These are phyloP conservation scores for Atractosteus spatula DNA, from an alignment of 2,113 vertebrate species.

Conservation along the genomic window DNA sequence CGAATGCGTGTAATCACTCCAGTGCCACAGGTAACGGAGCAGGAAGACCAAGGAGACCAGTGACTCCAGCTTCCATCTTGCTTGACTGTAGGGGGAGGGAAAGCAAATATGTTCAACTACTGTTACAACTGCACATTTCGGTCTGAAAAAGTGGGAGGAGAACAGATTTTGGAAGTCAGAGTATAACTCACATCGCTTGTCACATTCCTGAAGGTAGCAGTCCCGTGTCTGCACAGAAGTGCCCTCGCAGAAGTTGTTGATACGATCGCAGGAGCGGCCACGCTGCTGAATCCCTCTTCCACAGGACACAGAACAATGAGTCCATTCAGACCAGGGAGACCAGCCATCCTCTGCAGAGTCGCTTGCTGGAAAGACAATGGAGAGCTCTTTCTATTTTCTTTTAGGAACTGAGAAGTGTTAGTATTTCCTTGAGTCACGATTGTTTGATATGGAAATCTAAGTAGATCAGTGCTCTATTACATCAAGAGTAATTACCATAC, in stretches of 20 bases:
- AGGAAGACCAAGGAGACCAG: conserved; percentile 98
- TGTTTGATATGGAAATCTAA: no score
- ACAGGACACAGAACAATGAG: conserved; percentile 89
- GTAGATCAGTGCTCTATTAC: no score
- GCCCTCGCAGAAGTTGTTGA: conserved; percentile 92
- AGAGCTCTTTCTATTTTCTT: neutral
- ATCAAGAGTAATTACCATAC: no score
- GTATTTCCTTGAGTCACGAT: no score
- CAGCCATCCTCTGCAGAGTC: conserved; percentile 84
- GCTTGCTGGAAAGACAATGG: conserved; percentile 57
- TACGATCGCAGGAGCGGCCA: conserved; percentile 93
- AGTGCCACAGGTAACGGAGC: conserved; percentile 89
- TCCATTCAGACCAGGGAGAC: conserved; percentile 99
- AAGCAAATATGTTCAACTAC: conserved; percentile 14
- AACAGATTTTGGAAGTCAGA: neutral
- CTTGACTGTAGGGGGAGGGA: conserved; percentile 73
- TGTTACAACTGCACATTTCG: no score
- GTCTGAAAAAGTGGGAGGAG: neutral
- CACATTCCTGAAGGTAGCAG: conserved; percentile 92
- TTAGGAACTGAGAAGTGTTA: no score
- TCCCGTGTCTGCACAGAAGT: conserved; percentile 96
- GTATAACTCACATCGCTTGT: conserved; percentile 89
- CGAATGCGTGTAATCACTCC: conserved; percentile 94
- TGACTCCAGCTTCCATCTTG: conserved; percentile 98
- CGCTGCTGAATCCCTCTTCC: conserved; percentile 94